phyloP scores from a whole-genome alignment of 1,140 invertebrate species.

The Bombus difficillimus region DNA sequence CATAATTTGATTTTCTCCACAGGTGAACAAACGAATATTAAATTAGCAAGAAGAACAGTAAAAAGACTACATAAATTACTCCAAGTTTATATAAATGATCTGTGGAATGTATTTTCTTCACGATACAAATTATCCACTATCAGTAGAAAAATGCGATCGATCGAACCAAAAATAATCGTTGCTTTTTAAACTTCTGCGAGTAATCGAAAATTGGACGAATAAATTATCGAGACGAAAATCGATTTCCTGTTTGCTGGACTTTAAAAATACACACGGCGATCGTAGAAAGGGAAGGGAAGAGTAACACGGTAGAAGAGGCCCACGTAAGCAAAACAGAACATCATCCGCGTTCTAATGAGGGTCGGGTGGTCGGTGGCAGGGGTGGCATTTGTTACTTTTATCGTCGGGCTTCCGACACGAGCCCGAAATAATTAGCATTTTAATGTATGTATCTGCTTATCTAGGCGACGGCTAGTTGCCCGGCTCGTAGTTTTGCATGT shows the following conservation, averaged over 20 bases:
- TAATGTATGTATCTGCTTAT: constrained; percentile 76
- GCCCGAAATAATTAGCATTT: constrained; percentile 76
- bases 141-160: neutral
- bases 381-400: constrained; percentile 74
- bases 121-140: neutral
- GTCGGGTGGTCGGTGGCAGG: constrained; percentile 30
- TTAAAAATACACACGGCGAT: neutral
- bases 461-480: constrained; percentile 62
- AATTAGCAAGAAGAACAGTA: neutral
- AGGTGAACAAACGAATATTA: too few species aligned
- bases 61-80: neutral
- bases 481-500: constrained; percentile 70
- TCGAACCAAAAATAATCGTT: neutral
- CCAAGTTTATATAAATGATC: neutral
- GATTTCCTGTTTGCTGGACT: neutral
- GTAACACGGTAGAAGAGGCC: neutral
- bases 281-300: neutral
- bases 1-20: too few species aligned
- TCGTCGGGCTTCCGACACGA: constrained; percentile 66
- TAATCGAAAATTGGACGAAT: neutral
- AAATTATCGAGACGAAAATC: neutral
- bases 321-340: constrained; percentile 29
- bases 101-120: too few species aligned
- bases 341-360: constrained; percentile 60
- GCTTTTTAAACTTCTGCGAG: neutral